Evolutionary conservation across 1,140 invertebrate genomes (phyloP).

Genomic region (Saccostrea cuccullata): DNA sequence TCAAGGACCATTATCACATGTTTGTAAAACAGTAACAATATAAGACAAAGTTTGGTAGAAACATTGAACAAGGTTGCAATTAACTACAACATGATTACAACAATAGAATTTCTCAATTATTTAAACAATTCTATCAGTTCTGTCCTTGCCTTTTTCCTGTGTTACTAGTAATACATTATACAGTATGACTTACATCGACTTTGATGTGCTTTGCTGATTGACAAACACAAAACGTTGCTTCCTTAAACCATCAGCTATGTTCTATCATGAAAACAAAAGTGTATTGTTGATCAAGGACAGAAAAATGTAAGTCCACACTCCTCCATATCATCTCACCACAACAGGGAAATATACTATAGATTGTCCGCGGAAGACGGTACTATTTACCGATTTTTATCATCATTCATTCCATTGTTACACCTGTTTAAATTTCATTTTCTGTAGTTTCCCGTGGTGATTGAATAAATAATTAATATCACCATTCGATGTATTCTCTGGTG

Average conservation of each 20-base stretch:
- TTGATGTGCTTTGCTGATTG: background rate
- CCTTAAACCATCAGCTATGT: background rate
- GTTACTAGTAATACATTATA: background rate
- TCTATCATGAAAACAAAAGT: background rate
- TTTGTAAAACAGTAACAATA: background rate
- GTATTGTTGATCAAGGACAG: background rate
- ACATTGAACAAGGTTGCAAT: background rate
- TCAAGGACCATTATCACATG: background rate
- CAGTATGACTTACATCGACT: background rate
- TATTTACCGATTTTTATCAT: background rate
- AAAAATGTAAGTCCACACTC: background rate
- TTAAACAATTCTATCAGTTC: background rate
- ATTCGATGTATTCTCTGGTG: background rate
- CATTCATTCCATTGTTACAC: background rate
- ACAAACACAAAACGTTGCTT: background rate
- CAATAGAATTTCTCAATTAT: background rate
- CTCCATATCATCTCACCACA: background rate
- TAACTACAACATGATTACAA: background rate
- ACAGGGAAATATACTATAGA: background rate
- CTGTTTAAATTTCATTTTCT: background rate
- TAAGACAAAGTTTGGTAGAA: background rate
- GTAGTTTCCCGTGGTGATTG: background rate
- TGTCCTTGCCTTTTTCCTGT: background rate
- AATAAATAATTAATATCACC: background rate
- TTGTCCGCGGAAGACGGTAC: background rate